A percentile compares a stretch with the other conserved stretches of the same genome.
Evolutionary conservation across 2,113 vertebrate genomes (phyloP).

Genomic region (Urocolius indicus): DNA sequence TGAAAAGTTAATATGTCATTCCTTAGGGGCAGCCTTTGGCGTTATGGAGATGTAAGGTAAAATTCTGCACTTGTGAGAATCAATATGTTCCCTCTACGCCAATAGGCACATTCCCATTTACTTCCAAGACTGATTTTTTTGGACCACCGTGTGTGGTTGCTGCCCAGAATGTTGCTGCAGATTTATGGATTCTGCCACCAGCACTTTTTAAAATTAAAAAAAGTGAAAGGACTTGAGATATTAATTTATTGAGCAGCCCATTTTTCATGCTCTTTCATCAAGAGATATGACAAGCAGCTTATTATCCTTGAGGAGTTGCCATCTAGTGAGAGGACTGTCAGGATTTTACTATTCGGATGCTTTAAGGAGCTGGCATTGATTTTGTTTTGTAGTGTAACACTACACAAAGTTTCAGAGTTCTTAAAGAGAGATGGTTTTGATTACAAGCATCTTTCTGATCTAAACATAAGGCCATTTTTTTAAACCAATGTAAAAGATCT

Average conservation of each 20-base stretch:
- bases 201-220: constrained; percentile 55
- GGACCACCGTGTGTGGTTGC: background rate
- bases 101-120: background rate
- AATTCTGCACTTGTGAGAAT: constrained; percentile 9
- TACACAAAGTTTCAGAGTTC: background rate
- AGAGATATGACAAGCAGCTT: constrained; percentile 18
- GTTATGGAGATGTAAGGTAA: background rate
- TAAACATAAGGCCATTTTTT: background rate
- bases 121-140: constrained; percentile 3
- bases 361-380: constrained; percentile 4
- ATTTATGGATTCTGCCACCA: constrained; percentile 47
- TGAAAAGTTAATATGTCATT: constrained; percentile 59
- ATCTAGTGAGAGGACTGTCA: constrained; percentile 23
- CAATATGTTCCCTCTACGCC: background rate
- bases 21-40: background rate
- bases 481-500: background rate
- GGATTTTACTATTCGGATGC: constrained; percentile 7
- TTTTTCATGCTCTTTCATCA: constrained; percentile 44
- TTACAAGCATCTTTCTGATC: background rate
- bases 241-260: background rate
- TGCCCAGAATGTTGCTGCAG: background rate
- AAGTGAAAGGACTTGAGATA: background rate
- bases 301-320: constrained; percentile 44
- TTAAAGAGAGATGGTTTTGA: background rate
- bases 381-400: constrained; percentile 29